phyloP scores from a whole-genome alignment of 2,113 vertebrate genomes.

The Raphicerus campestris region DNA sequence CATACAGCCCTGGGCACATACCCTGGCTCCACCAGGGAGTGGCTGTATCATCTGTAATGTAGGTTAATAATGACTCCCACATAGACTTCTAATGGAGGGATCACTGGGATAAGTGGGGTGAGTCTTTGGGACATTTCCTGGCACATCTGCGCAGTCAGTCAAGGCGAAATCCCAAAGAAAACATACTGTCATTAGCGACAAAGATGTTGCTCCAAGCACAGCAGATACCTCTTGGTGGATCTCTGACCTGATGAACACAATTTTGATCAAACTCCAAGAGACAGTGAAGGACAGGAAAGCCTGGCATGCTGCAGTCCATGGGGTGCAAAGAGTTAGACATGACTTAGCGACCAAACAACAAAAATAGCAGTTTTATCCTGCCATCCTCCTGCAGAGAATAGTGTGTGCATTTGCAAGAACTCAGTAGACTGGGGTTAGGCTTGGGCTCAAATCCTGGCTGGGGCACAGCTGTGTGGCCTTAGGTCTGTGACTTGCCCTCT shows the following conservation, averaged over 20 bases:
- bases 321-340: not conserved
- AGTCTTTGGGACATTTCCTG: not conserved
- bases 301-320: not conserved
- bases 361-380: not conserved
- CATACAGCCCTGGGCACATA: not conserved
- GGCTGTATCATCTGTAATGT: not conserved
- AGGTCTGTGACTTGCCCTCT: not conserved
- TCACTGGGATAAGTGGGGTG: not conserved
- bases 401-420: not conserved
- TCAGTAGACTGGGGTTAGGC: not conserved
- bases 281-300: not conserved
- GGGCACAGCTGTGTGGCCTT: not conserved
- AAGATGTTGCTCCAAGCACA: not conserved
- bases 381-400: not conserved
- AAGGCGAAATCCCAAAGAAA: not conserved
- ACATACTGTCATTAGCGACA: not conserved
- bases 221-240: not conserved
- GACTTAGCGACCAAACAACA: not conserved
- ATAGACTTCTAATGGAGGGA: not conserved
- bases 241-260: not conserved
- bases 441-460: not conserved
- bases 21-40: not conserved
- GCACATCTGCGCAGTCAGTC: too few species aligned
- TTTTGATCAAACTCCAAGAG: not conserved
- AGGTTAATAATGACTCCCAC: not conserved